Base-by-base conservation (phyloP, 2,113 vertebrate genomes). In the Dendropsophus ebraccatus region DNA sequence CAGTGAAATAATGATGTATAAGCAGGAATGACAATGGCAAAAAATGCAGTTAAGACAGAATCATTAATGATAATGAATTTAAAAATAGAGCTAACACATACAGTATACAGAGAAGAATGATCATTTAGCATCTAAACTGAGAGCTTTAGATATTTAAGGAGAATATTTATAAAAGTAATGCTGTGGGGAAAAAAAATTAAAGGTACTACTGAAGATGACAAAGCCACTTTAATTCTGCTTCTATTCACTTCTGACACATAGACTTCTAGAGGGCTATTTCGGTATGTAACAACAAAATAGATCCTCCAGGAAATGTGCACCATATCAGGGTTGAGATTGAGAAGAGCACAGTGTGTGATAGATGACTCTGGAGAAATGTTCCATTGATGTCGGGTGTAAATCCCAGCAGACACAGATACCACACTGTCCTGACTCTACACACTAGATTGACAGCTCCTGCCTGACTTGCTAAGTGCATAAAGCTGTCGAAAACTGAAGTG, bases 401-500 rank as follows among this genome's bases (percentile, higher is more conserved):
- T 84, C 82, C 72, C 87, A 0, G 54, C 7, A 75, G 87, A 85
- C 87, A 12, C 73, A 49, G 67, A 4, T 0, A 32, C 11, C 58
- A 75, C 50, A 0, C 70, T 82, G 83, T 28, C 52, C 67, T 9
- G 74, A 69, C 72, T 76, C 72, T 58, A 87, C 88, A 79, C 50
- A 90, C 87, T 80, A 88, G 83, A 88, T 80, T 90, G 88, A 45
- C 83, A 88, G 65, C 84, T 72, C 69, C 69, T 81, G 67, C 37
- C 82, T 84, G 81, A 80, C 87, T 87, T 79, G 65, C 77, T 23
- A 72, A 91, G 84, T 85, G 84, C 83, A 1, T 87, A 73, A 50
- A 52, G 62, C 83, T 87, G 67, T 76, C 74, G 81, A 89, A 88
- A 75, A 19, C 84, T 80, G 84, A 91, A 89, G 90, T 86, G 62